Evolutionary conservation across 2,113 vertebrate species (phyloP).

Genomic region (Chaetops frenatus): DNA sequence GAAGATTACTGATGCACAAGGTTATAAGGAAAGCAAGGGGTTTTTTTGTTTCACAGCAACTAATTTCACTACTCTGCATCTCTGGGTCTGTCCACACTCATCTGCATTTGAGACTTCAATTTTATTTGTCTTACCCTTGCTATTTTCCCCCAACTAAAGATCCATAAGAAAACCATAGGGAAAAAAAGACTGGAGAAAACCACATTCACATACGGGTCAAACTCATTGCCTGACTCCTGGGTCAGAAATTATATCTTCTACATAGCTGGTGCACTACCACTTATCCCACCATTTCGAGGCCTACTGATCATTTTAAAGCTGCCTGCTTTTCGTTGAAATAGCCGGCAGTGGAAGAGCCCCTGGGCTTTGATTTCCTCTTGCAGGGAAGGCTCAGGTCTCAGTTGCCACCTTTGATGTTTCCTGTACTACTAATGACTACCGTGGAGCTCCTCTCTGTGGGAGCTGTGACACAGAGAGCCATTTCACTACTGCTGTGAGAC

Average conservation of each 20-base stretch:
- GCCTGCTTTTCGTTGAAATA: conserved; percentile 28
- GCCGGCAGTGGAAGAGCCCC: conserved; percentile 1
- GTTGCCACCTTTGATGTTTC: conserved; percentile 36
- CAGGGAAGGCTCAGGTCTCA: conserved; percentile 33
- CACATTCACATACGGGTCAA: neutral
- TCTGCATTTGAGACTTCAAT: neutral
- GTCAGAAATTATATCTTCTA: neutral
- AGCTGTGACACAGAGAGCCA: conserved; percentile 25
- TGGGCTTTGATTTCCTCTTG: conserved; percentile 30
- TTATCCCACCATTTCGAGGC: neutral
- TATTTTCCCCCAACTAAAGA: neutral
- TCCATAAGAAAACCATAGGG: neutral
- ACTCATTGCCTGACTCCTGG: neutral
- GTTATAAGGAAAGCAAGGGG: neutral
- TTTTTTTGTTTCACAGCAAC: neutral
- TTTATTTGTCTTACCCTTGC: neutral
- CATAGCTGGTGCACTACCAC: neutral
- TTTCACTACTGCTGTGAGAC: conserved; percentile 42
- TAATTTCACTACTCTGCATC: neutral
- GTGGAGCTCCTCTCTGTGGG: conserved; percentile 34
- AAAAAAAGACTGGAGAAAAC: neutral
- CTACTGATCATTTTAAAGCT: neutral
- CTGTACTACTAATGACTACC: conserved; percentile 40
- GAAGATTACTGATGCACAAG: neutral
- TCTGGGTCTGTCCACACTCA: neutral